These are phyloP conservation scores for Onychomys leucogaster DNA, from an alignment of 2,797 vertebrate species.

Conservation along the genomic window DNA sequence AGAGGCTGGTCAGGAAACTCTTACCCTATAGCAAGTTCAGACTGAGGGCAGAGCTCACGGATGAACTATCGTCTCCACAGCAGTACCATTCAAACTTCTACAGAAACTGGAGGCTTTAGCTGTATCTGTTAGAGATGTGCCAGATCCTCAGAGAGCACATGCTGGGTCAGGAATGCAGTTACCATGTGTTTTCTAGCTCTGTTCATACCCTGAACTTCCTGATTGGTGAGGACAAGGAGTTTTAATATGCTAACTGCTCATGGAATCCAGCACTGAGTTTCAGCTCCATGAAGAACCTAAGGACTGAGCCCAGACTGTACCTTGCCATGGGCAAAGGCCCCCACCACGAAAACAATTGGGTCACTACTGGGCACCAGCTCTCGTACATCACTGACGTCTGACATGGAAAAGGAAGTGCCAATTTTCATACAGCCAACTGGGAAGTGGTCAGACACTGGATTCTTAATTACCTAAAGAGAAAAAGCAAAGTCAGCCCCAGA, in stretches of 20 bases:
- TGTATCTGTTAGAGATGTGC: not conserved
- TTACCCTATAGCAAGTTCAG: not conserved
- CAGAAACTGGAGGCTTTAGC: not conserved
- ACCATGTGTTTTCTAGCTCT: not conserved
- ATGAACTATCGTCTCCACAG: not conserved
- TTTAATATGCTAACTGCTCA: not conserved
- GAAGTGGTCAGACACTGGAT: conserved; percentile 96
- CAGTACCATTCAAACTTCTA: not conserved
- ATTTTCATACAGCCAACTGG: conserved; percentile 95
- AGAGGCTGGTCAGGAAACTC: not conserved
- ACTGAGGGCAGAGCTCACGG: not conserved
- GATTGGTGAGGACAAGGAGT: not conserved
- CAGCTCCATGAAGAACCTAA: not conserved
- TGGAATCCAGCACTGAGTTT: not conserved
- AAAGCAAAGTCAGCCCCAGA: conserved; percentile 22
- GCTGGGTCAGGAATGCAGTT: not conserved
- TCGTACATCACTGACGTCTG: conserved; percentile 89
- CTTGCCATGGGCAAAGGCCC: conserved; percentile 96
- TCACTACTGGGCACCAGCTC: conserved; percentile 92
- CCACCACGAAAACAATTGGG: conserved; percentile 94
- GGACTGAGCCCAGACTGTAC: conserved; percentile 87
- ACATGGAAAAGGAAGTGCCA: conserved; percentile 92
- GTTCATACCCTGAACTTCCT: not conserved
- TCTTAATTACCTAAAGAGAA: conserved; percentile 93
- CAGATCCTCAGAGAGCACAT: not conserved